These are phyloP conservation scores for Scaptomyza caliginosa DNA, from an alignment of 2,888 invertebrate species.

Conservation along the genomic window DNA sequence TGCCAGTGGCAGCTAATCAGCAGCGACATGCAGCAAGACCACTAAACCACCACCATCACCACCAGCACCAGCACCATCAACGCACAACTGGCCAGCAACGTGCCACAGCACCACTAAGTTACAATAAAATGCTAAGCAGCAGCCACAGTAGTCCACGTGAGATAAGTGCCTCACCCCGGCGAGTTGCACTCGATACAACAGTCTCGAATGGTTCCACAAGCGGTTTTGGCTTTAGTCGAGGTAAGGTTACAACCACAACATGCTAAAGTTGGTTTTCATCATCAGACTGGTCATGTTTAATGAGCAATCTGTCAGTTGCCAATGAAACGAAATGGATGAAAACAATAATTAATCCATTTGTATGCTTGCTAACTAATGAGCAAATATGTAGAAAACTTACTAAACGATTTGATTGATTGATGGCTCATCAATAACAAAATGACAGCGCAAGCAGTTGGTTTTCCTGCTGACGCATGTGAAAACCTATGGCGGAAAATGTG, in stretches of 20 bases:
- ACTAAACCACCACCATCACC: constrained; percentile 56
- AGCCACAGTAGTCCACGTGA: constrained; percentile 74
- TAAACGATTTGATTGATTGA: not conserved
- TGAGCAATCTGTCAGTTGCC: not conserved
- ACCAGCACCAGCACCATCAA: constrained; percentile 33
- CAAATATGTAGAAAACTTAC: not conserved
- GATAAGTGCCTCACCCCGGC: constrained; percentile 77
- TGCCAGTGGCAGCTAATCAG: constrained; percentile 56
- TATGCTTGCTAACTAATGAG: not conserved
- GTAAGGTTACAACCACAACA: constrained; percentile 63
- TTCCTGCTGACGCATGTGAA: not conserved
- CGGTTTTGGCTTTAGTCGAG: constrained; percentile 82
- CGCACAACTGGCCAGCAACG: constrained; percentile 38
- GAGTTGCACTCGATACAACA: constrained; percentile 81
- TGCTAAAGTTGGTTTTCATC: not conserved
- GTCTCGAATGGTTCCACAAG: constrained; percentile 81
- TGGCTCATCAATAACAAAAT: not conserved
- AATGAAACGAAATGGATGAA: too few species aligned
- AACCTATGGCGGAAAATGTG: too few species aligned
- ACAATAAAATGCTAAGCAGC: constrained; percentile 65
- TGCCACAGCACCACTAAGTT: constrained; percentile 34
- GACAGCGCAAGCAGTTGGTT: not conserved
- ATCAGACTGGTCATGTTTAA: not conserved
- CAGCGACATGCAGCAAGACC: constrained; percentile 63
- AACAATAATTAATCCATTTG: not conserved